Base-by-base conservation (phyloP, 1,140 invertebrate species). In the Nasonia longicornis region DNA sequence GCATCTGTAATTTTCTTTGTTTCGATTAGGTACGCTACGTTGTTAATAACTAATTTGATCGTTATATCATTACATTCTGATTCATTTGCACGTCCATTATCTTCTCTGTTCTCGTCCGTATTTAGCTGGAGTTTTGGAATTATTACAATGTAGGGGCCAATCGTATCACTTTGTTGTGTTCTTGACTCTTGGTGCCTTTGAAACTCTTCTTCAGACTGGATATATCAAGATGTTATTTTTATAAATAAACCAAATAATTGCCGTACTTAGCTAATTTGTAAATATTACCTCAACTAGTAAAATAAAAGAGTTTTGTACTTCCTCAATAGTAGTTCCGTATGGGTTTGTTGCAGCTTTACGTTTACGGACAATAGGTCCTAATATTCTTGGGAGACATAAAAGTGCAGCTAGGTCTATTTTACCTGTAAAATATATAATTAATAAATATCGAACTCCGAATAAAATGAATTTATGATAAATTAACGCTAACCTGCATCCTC, bases 1-100 rank as follows among this genome's bases (percentile, higher is more conserved):
- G 76, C 72, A 48, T 64, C 42, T 10, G 42, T 29, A 35, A 83
- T 10, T 35, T 79, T 35, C 12, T 85, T 85, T 2, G 66, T 12
- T 31, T 69, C 22, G 26, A 69, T 35, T 69, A 31, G 26, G 26
- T 26, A 26, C 26, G 26, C 26, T 1, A 69, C 26, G 14, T 31
- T 31, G 12, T 29, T 1, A 29, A 29, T 29, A 0, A 29, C 66
- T 31, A 64, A n/a, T 11, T 69, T 29, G 11, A 31, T 31, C 26
- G 11, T 26, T 31, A 31, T 35, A 2, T 20, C 2, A 12, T 26
- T 7, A 64, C 0, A n/a, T 64, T 64, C 20, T n/a, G 0, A 64
- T 64, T n/a, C 12, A 64, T 64, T 26, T 64, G 3, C 16, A 22
- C 7, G 16, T 26, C 6, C 20, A 69, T 26, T 26, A 31, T 29